Evolutionary conservation across 2,888 invertebrate genomes (phyloP).

Genomic region (Dione vanillae): DNA sequence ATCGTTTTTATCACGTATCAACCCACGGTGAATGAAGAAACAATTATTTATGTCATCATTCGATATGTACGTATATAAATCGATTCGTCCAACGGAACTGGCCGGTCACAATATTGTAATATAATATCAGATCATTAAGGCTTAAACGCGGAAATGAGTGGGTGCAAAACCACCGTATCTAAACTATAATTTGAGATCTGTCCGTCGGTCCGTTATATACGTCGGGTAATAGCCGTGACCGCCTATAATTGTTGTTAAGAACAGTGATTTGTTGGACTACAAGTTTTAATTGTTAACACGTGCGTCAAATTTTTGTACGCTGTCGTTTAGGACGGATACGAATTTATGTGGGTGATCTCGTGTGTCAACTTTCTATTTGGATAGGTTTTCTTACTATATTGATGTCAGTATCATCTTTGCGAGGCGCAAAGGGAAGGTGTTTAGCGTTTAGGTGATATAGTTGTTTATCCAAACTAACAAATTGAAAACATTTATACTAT

Average conservation of each 20-base stretch:
- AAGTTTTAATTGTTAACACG: conserved; percentile 79
- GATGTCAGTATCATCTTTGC: conserved; percentile 25
- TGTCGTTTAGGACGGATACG: conserved; percentile 54
- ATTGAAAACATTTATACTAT: too few species aligned
- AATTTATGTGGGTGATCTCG: conserved; percentile 58
- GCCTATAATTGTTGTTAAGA: conserved; percentile 76
- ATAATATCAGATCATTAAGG: conserved; percentile 80
- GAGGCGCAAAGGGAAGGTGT: neutral
- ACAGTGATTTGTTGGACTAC: conserved; percentile 74
- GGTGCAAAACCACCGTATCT: conserved; percentile 82
- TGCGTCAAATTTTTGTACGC: conserved; percentile 64
- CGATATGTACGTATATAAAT: conserved; percentile 67
- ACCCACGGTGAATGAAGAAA: conserved; percentile 57
- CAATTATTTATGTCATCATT: conserved; percentile 67
- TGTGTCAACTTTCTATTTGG: conserved; percentile 68
- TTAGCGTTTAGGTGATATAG: neutral
- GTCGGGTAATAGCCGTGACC: conserved; percentile 72
- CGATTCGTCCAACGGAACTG: conserved; percentile 66
- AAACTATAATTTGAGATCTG: conserved; percentile 82
- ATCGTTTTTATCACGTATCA: conserved; percentile 49
- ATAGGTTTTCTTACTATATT: conserved; percentile 44
- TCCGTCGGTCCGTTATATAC: conserved; percentile 72
- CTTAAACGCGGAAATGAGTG: conserved; percentile 81
- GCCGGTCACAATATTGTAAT: conserved; percentile 75
- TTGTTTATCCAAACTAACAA: neutral